Percentiles rank a stretch among this genome's conserved stretches.
phyloP scores from a whole-genome alignment of 23 tunicate species.

The Styela plicata region DNA sequence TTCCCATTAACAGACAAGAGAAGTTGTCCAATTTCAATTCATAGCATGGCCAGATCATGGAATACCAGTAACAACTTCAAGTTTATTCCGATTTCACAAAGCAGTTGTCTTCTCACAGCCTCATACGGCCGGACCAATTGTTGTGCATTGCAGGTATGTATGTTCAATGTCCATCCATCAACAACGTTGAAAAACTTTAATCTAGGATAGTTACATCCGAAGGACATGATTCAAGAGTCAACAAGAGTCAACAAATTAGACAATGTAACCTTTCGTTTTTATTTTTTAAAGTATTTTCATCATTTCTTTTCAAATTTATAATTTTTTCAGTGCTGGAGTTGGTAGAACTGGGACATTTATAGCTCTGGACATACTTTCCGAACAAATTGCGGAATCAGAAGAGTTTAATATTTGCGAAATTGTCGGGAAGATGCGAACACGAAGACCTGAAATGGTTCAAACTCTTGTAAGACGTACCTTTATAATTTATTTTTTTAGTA shows the following conservation, averaged over 20 bases:
- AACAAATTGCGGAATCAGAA: background rate
- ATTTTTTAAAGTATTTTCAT: too few relatives aligned
- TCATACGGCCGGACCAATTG: conserved; percentile 19
- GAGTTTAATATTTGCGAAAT: conserved; percentile 3
- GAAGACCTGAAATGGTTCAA: conserved; percentile 30
- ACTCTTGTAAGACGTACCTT: conserved; percentile 24
- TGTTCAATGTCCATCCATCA: background rate
- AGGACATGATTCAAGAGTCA: too few relatives aligned
- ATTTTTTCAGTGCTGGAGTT: conserved; percentile 26
- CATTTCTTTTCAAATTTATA: background rate
- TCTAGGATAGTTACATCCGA: too few relatives aligned
- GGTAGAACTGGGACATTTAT: conserved; percentile 35
- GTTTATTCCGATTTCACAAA: conserved; percentile 27
- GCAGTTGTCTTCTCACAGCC: conserved; percentile 3
- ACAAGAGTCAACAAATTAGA: too few relatives aligned
- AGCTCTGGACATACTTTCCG: conserved; percentile 11
- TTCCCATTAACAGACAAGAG: conserved; percentile 12
- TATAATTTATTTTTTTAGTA: too few relatives aligned
- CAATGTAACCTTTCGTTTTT: too few relatives aligned
- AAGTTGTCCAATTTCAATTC: conserved; percentile 44
- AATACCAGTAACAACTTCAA: conserved; percentile 40
- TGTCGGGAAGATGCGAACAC: conserved; percentile 17
- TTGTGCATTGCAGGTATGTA: conserved; percentile 55
- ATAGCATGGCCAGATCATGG: conserved; percentile 79
- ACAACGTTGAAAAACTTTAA: too few relatives aligned